Evolutionary conservation across 2,888 invertebrate genomes (phyloP), one percentile per base, ranked within the genome.

Genomic region (Branchellion lobata): DNA sequence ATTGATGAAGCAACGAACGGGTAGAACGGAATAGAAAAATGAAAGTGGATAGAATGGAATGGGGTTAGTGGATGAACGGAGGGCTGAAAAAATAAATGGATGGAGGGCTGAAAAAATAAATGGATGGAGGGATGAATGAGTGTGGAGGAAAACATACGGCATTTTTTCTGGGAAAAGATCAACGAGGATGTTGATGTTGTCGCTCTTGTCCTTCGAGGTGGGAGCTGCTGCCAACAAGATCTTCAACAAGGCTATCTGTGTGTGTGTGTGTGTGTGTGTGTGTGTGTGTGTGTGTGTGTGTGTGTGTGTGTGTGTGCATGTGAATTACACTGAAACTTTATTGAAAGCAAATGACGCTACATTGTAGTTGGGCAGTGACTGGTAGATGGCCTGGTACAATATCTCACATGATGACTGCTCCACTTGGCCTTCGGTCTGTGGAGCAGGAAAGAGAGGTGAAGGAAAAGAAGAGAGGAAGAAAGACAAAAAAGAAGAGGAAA

Each of bases 131-230:
- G n/a, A n/a, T n/a, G n/a, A n/a, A n/a, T n/a, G n/a, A n/a, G n/a
- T n/a, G n/a, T n/a, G n/a, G n/a, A n/a, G n/a, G n/a, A 27, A 0
- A 21, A 75, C 91, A 89, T 88, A 92, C 91, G 96, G 96, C 95
- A 96, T 95, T 89, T 96, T 95, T 88, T 95, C 96, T 0, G 98
- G 98, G 83, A 99, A 88, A 74, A 99, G 93, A 89, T 99, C 99
- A 61, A 96, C 94, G 91, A 98, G 92, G 69, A 99, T 97, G 88
- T 98, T 98, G 85, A 98, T 95, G 75, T 97, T 96, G 86, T 99
- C 99, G 14, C 93, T 94, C 89, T 97, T 97, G 34, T 87, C 86
- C 89, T 96, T 97, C n/a, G 95, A 95, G n/a, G 97, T 97, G 2
- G 99, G 98, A 51, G 97, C 96, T 79, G 98, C 97, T 40, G 98